Conservation (phyloP, 2,888 invertebrate species). For the Acrobasis suavella region DNA sequence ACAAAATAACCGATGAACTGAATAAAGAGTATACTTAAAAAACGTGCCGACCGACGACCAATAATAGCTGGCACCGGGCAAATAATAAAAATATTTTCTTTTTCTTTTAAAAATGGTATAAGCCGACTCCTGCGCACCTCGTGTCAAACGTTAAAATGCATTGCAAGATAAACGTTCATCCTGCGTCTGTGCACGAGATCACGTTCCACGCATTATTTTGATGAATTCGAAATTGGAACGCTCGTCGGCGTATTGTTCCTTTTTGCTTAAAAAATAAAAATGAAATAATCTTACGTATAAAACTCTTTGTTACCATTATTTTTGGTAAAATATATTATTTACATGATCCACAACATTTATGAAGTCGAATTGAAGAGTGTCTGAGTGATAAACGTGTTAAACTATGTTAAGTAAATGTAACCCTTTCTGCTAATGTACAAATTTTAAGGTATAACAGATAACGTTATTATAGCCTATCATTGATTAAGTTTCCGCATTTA, state of each 20-base stretch:
- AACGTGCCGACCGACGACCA: slow-evolving; percentile 53
- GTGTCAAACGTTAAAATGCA: slow-evolving; percentile 56
- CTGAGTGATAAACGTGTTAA: no score
- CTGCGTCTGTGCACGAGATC: slow-evolving; percentile 59
- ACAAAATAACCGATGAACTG: no score
- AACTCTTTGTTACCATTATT: no score
- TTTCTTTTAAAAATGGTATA: slow-evolving; percentile 48
- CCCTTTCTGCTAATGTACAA: no score
- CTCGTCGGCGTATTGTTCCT: slow-evolving; percentile 45
- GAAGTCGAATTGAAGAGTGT: no score
- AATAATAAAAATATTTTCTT: slow-evolving; percentile 56
- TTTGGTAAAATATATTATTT: no score
- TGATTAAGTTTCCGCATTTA: no score
- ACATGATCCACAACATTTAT: no score
- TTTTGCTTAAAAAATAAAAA: slow-evolving; percentile 34
- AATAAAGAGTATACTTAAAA: slow-evolving; percentile 23
- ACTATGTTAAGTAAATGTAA: no score
- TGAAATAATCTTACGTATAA: no score
- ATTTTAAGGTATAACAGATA: no score
- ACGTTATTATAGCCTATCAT: no score
- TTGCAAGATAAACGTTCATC: slow-evolving; percentile 68
- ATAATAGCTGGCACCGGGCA: slow-evolving; percentile 65
- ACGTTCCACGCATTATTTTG: slow-evolving; percentile 76
- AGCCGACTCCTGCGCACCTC: slow-evolving; percentile 53
- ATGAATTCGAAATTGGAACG: slow-evolving; percentile 61